A percentile compares a stretch with the other conserved stretches of the same genome.
Evolutionary conservation across 2,888 invertebrate genomes (phyloP).

Genomic region (Sphaerophoria rueppellii): DNA sequence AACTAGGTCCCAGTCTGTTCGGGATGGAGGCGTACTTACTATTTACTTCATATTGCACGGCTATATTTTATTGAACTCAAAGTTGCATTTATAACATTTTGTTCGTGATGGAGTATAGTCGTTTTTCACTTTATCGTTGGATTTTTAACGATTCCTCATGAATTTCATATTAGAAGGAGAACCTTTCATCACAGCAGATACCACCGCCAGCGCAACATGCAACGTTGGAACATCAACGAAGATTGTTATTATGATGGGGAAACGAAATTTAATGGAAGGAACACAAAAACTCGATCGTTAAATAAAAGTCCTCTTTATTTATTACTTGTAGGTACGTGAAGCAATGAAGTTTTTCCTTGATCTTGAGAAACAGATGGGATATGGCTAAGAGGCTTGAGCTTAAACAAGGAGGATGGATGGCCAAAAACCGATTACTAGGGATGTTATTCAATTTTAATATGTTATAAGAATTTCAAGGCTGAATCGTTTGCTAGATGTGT

Average conservation of each 20-base stretch:
- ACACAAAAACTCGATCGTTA: not conserved
- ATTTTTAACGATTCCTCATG: conserved; percentile 61
- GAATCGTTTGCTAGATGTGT: too few relatives aligned
- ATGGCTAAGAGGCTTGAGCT: not conserved
- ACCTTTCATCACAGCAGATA: not conserved
- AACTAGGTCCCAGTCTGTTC: not conserved
- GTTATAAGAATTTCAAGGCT: too few relatives aligned
- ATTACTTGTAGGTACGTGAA: conserved; percentile 20
- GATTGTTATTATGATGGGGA: not conserved
- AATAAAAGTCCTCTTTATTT: conserved; percentile 9
- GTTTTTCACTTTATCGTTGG: conserved; percentile 61
- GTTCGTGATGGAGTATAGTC: conserved; percentile 11
- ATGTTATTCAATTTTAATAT: not conserved
- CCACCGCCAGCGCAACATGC: not conserved
- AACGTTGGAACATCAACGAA: not conserved
- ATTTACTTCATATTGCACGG: not conserved
- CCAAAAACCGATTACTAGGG: not conserved
- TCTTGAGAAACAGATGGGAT: not conserved
- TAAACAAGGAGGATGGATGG: not conserved
- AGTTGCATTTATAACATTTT: conserved; percentile 45
- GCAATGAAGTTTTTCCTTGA: not conserved
- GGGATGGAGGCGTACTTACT: not conserved
- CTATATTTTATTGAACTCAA: not conserved
- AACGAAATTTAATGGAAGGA: conserved; percentile 4
- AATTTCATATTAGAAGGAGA: conserved; percentile 38